Conservation (phyloP, 2,797 vertebrate species). For the Silurus aristotelis region DNA sequence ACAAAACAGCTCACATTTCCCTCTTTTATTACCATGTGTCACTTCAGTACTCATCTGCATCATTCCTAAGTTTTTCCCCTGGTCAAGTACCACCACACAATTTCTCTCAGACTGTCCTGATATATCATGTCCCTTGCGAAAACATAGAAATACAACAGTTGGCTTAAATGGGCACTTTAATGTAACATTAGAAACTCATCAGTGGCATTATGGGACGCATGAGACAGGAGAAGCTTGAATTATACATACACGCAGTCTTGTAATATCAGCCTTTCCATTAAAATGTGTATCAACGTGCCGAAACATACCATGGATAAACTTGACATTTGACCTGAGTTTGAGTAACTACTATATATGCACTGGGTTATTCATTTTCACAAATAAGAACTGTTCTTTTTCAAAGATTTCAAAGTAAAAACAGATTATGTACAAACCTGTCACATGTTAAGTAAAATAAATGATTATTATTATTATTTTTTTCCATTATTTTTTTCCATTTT, state of each 20-base stretch:
- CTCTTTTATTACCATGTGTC: slow-evolving; percentile 33
- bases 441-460: neutral
- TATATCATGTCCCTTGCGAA: slow-evolving; percentile 17
- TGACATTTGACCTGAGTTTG: neutral
- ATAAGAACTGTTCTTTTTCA: neutral
- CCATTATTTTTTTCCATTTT: no score
- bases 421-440: neutral
- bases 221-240: neutral
- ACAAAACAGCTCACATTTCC: slow-evolving; percentile 20
- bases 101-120: neutral
- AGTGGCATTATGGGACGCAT: neutral
- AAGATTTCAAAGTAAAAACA: neutral
- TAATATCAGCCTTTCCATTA: neutral
- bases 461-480: no score
- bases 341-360: neutral
- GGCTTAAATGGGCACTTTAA: slow-evolving; percentile 25
- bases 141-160: slow-evolving; percentile 28
- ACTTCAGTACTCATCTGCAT: slow-evolving; percentile 15
- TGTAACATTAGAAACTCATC: slow-evolving; percentile 32
- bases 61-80: neutral
- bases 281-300: neutral
- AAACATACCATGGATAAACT: neutral
- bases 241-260: neutral
- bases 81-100: neutral
- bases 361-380: neutral